These are phyloP conservation scores for Andinoacara biseriatus DNA, from an alignment of 2,113 vertebrate genomes.

Conservation along the genomic window DNA sequence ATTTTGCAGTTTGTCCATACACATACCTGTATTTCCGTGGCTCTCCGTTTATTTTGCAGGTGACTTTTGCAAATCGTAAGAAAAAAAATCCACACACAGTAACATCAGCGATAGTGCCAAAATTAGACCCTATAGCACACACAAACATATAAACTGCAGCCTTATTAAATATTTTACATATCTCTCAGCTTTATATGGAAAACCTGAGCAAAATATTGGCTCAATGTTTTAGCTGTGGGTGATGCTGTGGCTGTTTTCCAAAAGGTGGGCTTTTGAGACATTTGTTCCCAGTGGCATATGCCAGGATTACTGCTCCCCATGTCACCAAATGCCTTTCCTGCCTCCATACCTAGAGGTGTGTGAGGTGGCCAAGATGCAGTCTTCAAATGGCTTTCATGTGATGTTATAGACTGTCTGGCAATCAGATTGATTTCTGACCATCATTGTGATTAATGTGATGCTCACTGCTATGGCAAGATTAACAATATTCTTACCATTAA, in stretches of 20 bases:
- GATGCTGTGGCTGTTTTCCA: constrained; percentile 55
- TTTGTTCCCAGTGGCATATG: constrained; percentile 77
- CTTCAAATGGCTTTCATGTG: constrained; percentile 27
- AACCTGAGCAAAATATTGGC: neutral
- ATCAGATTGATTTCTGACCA: constrained; percentile 55
- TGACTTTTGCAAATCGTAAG: neutral
- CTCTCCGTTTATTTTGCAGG: neutral
- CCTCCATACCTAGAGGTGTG: constrained; percentile 45
- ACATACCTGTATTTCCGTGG: neutral
- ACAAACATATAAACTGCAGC: no score
- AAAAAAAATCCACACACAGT: neutral
- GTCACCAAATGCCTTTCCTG: constrained; percentile 70
- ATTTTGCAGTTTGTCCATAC: neutral
- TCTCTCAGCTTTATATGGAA: neutral
- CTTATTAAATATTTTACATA: neutral
- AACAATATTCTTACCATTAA: constrained; percentile 75
- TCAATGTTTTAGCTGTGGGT: constrained; percentile 30
- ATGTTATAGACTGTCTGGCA: constrained; percentile 33
- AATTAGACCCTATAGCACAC: no score
- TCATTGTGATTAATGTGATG: constrained; percentile 32
- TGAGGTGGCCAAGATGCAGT: constrained; percentile 12
- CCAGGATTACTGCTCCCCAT: constrained; percentile 68
- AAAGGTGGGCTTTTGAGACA: constrained; percentile 73
- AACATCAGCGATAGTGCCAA: neutral
- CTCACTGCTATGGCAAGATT: constrained; percentile 53